phyloP scores from a whole-genome alignment of 2,888 invertebrate species.

The Belgica antarctica region DNA sequence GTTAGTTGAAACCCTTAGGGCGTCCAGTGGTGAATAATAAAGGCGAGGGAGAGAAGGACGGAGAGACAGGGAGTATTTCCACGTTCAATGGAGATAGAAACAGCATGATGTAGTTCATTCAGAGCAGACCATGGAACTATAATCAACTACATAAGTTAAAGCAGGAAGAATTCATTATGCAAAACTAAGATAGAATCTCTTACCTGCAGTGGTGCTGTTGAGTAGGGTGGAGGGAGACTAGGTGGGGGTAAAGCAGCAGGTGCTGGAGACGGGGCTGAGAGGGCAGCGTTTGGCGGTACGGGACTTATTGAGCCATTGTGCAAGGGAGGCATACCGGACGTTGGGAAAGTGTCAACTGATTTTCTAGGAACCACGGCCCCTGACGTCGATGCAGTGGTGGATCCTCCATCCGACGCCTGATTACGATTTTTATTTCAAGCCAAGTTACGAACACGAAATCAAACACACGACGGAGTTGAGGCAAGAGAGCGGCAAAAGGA shows the following conservation, averaged over 20 bases:
- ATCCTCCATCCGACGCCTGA: conserved; percentile 75
- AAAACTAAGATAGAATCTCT: conserved; percentile 36
- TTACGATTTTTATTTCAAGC: too few species aligned
- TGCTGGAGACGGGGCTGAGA: conserved; percentile 60
- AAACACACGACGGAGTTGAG: too few species aligned
- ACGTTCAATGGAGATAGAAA: too few species aligned
- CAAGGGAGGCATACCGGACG: conserved; percentile 57
- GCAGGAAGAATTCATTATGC: background rate
- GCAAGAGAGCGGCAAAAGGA: background rate
- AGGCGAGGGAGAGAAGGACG: too few species aligned
- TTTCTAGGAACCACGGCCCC: conserved; percentile 61
- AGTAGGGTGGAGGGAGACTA: conserved; percentile 64
- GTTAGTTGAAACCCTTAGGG: too few species aligned
- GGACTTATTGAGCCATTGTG: conserved; percentile 62
- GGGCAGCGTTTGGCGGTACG: conserved; percentile 55
- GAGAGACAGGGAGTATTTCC: too few species aligned
- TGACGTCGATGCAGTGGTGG: conserved; percentile 67
- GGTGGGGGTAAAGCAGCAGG: conserved; percentile 67
- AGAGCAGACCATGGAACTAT: too few species aligned
- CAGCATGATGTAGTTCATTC: too few species aligned
- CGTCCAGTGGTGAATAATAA: too few species aligned
- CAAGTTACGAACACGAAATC: background rate
- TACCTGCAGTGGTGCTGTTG: conserved; percentile 56
- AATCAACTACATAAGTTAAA: too few species aligned
- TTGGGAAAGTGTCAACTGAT: conserved; percentile 59